These are phyloP conservation scores for Myotis vivesi DNA, from an alignment of 2,797 vertebrate genomes.

Conservation along the genomic window DNA sequence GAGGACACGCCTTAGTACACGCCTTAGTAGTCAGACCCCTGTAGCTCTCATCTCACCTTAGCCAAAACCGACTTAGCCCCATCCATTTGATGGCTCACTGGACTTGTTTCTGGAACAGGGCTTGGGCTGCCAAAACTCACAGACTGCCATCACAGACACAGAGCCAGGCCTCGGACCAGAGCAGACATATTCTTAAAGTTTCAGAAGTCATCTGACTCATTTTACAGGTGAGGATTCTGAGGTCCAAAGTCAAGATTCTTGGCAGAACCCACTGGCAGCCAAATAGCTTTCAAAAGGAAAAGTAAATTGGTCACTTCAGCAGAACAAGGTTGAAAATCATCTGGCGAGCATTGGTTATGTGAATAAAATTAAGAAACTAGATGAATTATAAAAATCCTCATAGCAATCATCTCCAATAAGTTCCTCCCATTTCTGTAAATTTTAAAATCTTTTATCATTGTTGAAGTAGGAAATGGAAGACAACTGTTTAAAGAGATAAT, in stretches of 20 bases:
- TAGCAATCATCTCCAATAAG: neutral
- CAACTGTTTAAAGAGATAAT: neutral
- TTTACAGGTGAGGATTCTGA: neutral
- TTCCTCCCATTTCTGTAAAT: neutral
- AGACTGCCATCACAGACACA: neutral
- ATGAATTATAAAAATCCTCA: neutral
- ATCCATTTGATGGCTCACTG: no score
- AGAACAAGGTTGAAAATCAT: neutral
- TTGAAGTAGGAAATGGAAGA: neutral
- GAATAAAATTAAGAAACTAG: neutral
- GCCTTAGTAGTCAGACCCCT: neutral
- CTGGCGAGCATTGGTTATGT: neutral
- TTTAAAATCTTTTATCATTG: neutral
- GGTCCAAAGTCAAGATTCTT: neutral
- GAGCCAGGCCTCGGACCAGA: neutral
- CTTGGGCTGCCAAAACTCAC: neutral
- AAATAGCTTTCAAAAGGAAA: neutral
- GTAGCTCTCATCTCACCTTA: neutral
- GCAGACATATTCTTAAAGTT: neutral
- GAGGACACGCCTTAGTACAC: neutral
- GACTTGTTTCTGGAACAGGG: neutral
- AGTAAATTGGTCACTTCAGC: neutral
- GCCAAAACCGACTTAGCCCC: neutral
- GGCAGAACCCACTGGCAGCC: neutral
- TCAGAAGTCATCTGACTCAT: neutral